A percentile compares a stretch with the other conserved stretches of the same genome.
Evolutionary conservation across 2,113 vertebrate genomes (phyloP).

Genomic region (Tychaedon coryphoeus): DNA sequence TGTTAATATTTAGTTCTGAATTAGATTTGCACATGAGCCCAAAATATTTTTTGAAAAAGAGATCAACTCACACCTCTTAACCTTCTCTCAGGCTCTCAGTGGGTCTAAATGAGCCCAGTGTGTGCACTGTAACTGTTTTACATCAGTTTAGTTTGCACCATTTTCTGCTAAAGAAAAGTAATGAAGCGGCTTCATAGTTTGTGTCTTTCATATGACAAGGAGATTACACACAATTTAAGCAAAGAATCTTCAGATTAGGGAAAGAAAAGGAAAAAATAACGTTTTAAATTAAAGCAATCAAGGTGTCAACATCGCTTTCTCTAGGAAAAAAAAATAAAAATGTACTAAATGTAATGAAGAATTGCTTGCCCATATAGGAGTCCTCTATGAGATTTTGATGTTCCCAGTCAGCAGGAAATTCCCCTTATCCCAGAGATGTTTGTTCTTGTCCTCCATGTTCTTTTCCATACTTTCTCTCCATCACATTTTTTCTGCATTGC

Average conservation of each 20-base stretch:
- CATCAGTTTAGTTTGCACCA: neutral
- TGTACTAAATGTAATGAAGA: neutral
- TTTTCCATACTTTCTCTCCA: neutral
- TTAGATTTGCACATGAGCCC: neutral
- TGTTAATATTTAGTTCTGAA: neutral
- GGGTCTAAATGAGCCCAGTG: neutral
- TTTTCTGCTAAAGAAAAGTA: neutral
- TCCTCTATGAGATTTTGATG: neutral
- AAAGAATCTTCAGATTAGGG: neutral
- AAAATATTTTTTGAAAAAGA: neutral
- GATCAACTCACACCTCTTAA: neutral
- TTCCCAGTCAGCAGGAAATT: neutral
- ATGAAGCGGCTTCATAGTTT: neutral
- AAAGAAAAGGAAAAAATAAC: neutral
- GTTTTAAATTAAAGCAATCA: neutral
- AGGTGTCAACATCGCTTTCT: neutral
- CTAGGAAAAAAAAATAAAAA: neutral
- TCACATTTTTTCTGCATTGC: neutral
- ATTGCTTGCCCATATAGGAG: neutral
- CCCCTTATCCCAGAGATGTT: rapidly evolving
- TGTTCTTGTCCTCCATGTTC: neutral
- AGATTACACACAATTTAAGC: neutral
- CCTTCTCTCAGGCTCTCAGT: neutral
- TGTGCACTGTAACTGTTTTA: neutral
- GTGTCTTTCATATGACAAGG: neutral